phyloP scores from a whole-genome alignment of 1,140 invertebrate genomes.

The Andrena cerasifolii region DNA sequence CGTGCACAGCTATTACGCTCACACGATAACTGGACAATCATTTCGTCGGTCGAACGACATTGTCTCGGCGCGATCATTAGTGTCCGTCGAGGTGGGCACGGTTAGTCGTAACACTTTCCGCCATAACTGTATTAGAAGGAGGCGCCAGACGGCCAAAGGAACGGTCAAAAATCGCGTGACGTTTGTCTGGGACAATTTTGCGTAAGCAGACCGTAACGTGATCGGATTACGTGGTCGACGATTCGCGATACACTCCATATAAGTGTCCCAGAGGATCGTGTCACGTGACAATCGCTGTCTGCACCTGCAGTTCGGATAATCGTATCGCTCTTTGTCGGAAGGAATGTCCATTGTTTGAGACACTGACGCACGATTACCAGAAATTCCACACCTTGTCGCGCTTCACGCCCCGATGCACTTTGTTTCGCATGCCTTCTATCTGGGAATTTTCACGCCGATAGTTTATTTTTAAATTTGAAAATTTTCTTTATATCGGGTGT shows the following conservation, averaged over 20 bases:
- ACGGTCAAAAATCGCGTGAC: constrained; percentile 13
- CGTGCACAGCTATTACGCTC: no score
- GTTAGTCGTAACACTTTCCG: constrained; percentile 1
- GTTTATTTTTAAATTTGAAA: no score
- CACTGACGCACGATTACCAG: neutral
- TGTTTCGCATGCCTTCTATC: no score
- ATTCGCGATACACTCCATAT: neutral
- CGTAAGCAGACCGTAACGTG: constrained; percentile 35
- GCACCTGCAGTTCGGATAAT: neutral
- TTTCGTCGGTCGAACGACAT: no score
- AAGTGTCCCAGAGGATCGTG: no score
- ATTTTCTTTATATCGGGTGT: neutral
- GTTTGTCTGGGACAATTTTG: constrained; percentile 15
- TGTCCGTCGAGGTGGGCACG: neutral
- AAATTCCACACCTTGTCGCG: neutral
- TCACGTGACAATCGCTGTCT: neutral
- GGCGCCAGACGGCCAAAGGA: neutral
- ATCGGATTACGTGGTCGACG: constrained; percentile 12
- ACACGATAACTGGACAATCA: no score
- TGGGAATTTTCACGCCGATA: no score
- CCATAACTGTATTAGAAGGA: constrained; percentile 10
- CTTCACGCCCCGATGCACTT: no score
- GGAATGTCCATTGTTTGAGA: neutral
- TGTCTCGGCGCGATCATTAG: no score
- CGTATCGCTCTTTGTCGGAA: neutral